Base-by-base conservation (phyloP, 2,888 invertebrate species). In the Boloria selene region DNA sequence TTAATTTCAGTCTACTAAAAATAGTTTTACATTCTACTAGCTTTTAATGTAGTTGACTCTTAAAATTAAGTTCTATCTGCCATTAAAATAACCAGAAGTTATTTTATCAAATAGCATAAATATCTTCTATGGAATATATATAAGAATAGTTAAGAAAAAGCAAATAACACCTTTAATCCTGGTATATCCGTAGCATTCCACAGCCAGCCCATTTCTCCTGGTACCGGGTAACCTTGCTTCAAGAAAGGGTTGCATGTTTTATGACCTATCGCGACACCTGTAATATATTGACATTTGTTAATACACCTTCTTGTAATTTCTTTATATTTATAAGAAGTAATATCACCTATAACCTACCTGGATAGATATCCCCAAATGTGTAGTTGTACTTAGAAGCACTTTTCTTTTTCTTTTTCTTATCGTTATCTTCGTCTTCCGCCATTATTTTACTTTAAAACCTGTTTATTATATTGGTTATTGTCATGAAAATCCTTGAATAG, bases 171-270 rank as follows among this genome's bases (percentile, higher is more conserved):
- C 86, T 88, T 89, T 67, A 84, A 71, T 14, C 91, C 90, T 3
- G 90, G 86, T 2, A 85, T 75, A 64, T 90, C 87, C 0, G 70
- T 61, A 7, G 85, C 76, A 53, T 78, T 94, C 95, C 95, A 95
- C 38, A 94, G 77, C 95, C 95, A 95, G 0, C 95, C 95, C 95
- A 95, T 95, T 52, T 91, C 83, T 0, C 90, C 81, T 0, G 95
- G 95, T 0, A 95, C 95, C 7, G 92, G 86, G 38, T 87, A 84
- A 0, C 91, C 89, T 0, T 91, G 88, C 31, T 78, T 82, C 14
- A 85, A 77, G 2, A 93, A 85, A 1, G 84, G 75, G 61, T 80
- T 80, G 75, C 95, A 95, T 68, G 85, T 77, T 64, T 90, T 92
- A 73, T 95, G 95, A 0, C 94, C 94, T 53, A 93, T 81, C 14